Evolutionary conservation across 1,140 invertebrate genomes (phyloP), one percentile per base, ranked within the genome.

Genomic region (Philopotamus ludificatus): DNA sequence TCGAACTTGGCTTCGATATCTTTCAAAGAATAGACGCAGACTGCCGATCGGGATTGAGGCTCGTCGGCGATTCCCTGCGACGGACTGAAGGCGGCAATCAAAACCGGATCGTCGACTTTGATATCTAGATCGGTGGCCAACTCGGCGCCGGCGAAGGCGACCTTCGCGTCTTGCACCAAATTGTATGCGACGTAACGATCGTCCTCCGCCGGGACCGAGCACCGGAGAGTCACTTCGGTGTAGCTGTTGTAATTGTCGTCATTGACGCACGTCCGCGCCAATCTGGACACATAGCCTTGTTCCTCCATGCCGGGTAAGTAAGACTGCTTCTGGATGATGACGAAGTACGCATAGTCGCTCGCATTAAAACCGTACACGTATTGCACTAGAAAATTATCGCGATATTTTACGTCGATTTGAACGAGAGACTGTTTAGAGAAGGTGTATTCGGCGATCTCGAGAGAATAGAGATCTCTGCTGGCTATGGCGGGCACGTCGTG

Each of bases 291-390:
- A 81, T 95, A 97, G 3, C 94, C 94, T 21, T 86, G 80, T 74
- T 95, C 93, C 72, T 95, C 93, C 73, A 92, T 89, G 1, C 88
- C 89, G 12, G 93, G 89, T 20, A 95, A 82, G 73, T 93, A 91
- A 2, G 92, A 94, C 71, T 91, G 87, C 75, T 95, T 95, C 77
- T 99, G 96, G 18, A 97, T 93, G 41, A 96, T 87, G 10, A 96
- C 86, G 80, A 98, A 97, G 76, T 98, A 98, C 2, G 94, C 93
- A 80, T 94, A 97, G 65, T 93, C 89, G 72, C 89, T 93, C 1
- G 93, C 92, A 77, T 95, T 93, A 74, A 99, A 98, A 9, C 95
- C 95, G 79, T 96, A 97, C 1, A 97, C 86, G 77, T 98, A 98
- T 73, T 93, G 89, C 18, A 99, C 93, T 4, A 96, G 81, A 79